phyloP scores from a whole-genome alignment of 1,140 invertebrate genomes.

The Orussus abietinus region DNA sequence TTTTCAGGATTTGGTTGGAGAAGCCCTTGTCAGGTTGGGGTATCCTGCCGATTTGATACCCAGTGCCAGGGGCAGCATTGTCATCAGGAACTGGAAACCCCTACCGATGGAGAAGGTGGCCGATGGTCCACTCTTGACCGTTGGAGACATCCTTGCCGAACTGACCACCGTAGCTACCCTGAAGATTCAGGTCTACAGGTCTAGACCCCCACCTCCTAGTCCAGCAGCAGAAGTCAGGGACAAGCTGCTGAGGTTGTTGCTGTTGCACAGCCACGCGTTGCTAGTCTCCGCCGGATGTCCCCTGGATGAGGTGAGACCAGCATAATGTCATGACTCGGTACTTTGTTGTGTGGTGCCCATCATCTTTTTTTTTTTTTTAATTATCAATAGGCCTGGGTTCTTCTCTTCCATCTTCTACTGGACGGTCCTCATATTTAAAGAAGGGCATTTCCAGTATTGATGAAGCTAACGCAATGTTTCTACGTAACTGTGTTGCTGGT shows the following conservation, averaged over 20 bases:
- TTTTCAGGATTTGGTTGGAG: constrained; percentile 59
- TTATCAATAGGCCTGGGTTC: background rate
- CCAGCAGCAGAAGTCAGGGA: constrained; percentile 85
- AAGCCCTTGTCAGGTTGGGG: constrained; percentile 63
- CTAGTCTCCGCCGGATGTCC: constrained; percentile 86
- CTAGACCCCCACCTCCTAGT: constrained; percentile 62
- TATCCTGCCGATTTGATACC: constrained; percentile 56
- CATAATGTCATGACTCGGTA: too few species aligned
- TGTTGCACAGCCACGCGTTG: constrained; percentile 82
- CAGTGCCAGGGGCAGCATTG: constrained; percentile 69
- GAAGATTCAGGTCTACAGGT: constrained; percentile 81
- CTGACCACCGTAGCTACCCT: constrained; percentile 86
- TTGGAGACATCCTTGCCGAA: constrained; percentile 90
- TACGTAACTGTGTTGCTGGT: too few species aligned
- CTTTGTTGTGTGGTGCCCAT: background rate
- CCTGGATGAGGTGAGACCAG: constrained; percentile 77
- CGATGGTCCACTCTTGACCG: constrained; percentile 77
- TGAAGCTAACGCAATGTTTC: too few species aligned
- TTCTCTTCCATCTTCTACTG: background rate
- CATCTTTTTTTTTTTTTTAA: constrained; percentile 1
- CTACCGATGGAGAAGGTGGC: constrained; percentile 85
- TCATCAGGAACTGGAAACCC: constrained; percentile 93
- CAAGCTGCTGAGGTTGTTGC: constrained; percentile 81
- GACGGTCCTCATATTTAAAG: too few species aligned
- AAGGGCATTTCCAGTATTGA: too few species aligned